These are phyloP conservation scores for Drosophila dunni DNA, from an alignment of 1,140 invertebrate species.

Conservation along the genomic window DNA sequence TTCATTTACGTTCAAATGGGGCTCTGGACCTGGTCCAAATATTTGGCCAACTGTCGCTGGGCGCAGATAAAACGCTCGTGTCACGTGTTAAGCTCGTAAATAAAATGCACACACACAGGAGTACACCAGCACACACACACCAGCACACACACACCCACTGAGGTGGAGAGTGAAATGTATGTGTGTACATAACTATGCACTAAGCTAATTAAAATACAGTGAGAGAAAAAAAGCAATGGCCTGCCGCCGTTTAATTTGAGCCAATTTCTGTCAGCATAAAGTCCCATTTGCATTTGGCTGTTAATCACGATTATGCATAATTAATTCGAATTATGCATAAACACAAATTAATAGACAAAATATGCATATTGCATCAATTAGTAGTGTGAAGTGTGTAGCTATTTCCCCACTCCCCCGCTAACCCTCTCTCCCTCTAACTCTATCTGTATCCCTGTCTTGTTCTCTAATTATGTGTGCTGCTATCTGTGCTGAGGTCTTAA, in stretches of 20 bases:
- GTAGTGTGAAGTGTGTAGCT: conserved; percentile 33
- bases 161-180: conserved; percentile 1
- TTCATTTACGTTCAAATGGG: conserved; percentile 31
- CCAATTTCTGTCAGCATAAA: conserved; percentile 49
- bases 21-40: conserved; percentile 25
- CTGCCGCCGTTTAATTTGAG: conserved; percentile 23
- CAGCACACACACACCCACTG: conserved; percentile 27
- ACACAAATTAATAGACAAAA: conserved; percentile 81
- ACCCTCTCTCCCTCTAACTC: neutral
- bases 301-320: conserved; percentile 82
- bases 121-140: neutral
- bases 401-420: neutral
- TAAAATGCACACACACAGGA: conserved; percentile 43
- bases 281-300: conserved; percentile 69
- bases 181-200: conserved; percentile 10
- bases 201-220: conserved; percentile 53
- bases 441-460: neutral
- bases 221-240: conserved; percentile 35
- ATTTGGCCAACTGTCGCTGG: conserved; percentile 49
- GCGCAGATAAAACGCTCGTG: conserved; percentile 61
- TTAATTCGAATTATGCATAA: conserved; percentile 79
- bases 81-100: conserved; percentile 74
- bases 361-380: conserved; percentile 75
- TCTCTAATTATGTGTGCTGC: neutral
- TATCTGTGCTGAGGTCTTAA: conserved; percentile 31